A percentile compares a stretch with the other conserved stretches of the same genome.
phyloP scores from a whole-genome alignment of 2,797 vertebrate genomes.

The Prunella strophiata region DNA sequence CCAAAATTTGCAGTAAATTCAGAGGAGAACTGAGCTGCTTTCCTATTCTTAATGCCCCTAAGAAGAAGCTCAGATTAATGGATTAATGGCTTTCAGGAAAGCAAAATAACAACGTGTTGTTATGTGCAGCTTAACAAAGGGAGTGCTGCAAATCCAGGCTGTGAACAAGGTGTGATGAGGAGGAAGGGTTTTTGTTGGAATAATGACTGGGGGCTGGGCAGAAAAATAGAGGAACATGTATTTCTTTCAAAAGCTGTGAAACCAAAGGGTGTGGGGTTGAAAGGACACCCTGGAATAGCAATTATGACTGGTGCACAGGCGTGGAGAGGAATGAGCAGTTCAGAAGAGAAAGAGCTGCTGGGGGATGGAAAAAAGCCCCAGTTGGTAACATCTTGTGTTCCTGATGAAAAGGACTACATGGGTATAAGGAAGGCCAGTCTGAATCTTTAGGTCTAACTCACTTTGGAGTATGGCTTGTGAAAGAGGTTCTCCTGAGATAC shows the following conservation, averaged over 20 bases:
- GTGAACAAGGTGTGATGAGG: constrained; percentile 10
- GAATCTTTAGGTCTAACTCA: neutral
- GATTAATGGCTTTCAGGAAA: constrained; percentile 23
- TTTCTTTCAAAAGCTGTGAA: neutral
- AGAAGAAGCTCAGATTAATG: constrained; percentile 21
- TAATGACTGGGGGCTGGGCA: neutral
- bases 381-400: neutral
- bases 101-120: neutral
- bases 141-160: neutral
- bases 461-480: neutral
- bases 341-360: neutral
- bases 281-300: neutral
- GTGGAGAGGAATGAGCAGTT: neutral
- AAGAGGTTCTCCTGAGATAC: neutral
- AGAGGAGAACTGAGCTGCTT: neutral
- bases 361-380: neutral
- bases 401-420: neutral
- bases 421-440: neutral
- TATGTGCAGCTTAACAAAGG: neutral
- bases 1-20: neutral
- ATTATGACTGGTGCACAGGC: neutral
- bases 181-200: neutral
- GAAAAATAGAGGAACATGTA: neutral
- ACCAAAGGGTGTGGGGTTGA: neutral
- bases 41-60: neutral